These are phyloP conservation scores for Neolamprologus sp. DNA, from an alignment of 2,113 vertebrate genomes.

Conservation along the genomic window DNA sequence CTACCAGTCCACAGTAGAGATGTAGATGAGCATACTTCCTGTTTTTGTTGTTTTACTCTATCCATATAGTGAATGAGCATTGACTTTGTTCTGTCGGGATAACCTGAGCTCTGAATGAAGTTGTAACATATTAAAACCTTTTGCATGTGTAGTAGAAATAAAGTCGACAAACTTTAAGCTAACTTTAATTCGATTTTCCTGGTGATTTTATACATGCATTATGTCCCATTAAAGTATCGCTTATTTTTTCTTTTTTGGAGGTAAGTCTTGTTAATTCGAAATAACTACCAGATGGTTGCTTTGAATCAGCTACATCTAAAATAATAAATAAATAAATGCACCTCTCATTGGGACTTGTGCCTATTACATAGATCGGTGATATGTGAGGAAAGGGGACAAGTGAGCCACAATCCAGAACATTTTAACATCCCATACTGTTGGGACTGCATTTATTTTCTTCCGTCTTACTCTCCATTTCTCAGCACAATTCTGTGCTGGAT, in stretches of 20 bases:
- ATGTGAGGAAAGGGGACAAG: neutral
- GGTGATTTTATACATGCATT: neutral
- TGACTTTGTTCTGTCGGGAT: neutral
- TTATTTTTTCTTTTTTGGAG: neutral
- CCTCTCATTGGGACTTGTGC: neutral
- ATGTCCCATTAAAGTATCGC: neutral
- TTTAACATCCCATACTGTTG: neutral
- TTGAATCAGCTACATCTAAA: neutral
- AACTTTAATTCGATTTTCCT: neutral
- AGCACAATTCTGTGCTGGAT: neutral
- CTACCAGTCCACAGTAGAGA: neutral
- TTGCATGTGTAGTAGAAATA: neutral
- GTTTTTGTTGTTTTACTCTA: neutral
- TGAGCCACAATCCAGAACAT: neutral
- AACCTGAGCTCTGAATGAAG: neutral
- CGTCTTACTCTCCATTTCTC: neutral
- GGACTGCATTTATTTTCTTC: neutral
- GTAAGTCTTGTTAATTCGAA: accelerated
- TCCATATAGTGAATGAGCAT: neutral
- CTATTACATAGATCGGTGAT: neutral
- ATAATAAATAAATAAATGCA: neutral
- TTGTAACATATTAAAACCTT: neutral
- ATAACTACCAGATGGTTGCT: neutral
- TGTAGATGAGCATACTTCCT: neutral
- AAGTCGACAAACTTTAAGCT: accelerated